Evolutionary conservation across 2,888 invertebrate genomes (phyloP), one percentile per base, ranked within the genome.

Genomic region (Nomada fabriciana): DNA sequence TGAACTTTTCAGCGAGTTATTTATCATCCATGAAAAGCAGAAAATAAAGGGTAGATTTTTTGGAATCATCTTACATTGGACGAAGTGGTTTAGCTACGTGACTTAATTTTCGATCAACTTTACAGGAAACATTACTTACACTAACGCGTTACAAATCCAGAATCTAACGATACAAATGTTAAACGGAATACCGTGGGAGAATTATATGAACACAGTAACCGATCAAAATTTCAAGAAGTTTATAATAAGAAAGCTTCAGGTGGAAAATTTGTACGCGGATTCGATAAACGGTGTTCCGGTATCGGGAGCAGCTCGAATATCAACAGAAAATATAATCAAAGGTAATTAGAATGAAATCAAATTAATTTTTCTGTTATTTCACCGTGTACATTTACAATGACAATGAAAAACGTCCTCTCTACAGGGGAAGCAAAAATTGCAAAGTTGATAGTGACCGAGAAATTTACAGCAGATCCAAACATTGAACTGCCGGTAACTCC

Each of bases 281-380:
- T 86, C 61, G 20, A 84, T 93, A 42, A 93, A 93, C 42, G 90
- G 88, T 0, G 82, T 92, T 2, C 72, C 82, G 0, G 64, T 91
- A 13, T 74, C 87, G 1, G 78, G 91, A 69, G 89, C 89, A 64
- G 93, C 93, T 2, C 89, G 88, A 84, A 83, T 89, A 43, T 90
- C 92, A 2, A 80, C 82, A 7, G 72, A 88, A 55, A 93, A 92
- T 72, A 72, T 90, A 55, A 89, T 93, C 52, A 87, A 87, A 87
- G 92, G 93, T 90, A 87, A 11, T 23, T 20, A 23, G 25, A 11
- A 53, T 20, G 10, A 13, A 59, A 13, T 43, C 18, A n/a, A 18
- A 29, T 63, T n/a, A 29, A 57, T 42, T 36, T 53, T 50, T 4
- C 9, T n/a, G 23, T 18, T 4, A 52, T 43, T 36, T 59, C 47